Percentiles rank a stretch among this genome's conserved stretches.
Conservation (phyloP, 2,113 vertebrate genomes). For the Stegastes partitus region DNA sequence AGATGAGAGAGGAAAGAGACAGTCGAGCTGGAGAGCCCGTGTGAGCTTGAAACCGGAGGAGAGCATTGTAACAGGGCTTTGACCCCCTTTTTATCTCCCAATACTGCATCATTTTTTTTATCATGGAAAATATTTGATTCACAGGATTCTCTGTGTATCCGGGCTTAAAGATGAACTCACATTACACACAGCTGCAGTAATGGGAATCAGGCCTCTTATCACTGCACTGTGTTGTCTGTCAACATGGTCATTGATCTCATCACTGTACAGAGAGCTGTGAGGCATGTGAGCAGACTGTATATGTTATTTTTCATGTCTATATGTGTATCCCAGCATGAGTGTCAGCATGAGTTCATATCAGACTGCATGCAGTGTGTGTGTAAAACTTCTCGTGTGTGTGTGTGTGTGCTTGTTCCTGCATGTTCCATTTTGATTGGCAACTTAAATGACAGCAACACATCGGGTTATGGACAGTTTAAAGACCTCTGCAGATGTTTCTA, state of each 20-base stretch:
- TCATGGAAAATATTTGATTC: background rate
- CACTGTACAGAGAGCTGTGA: constrained; percentile 11
- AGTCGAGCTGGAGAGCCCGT: constrained; percentile 4
- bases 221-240: constrained; percentile 35
- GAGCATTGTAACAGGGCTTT: background rate
- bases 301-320: background rate
- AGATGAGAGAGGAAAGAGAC: constrained; percentile 13
- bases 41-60: constrained; percentile 9
- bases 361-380: no score
- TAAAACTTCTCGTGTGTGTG: no score
- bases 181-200: constrained; percentile 22
- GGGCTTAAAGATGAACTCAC: background rate
- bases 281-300: constrained; percentile 2
- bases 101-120: constrained; percentile 16
- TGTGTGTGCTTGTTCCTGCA: background rate
- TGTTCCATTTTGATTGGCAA: constrained; percentile 25
- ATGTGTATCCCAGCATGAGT: background rate
- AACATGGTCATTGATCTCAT: constrained; percentile 45
- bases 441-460: no score
- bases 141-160: background rate
- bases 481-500: no score
- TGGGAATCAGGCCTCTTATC: constrained; percentile 5
- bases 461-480: no score
- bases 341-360: no score
- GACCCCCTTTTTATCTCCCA: constrained; percentile 29